Percentiles rank a stretch among this genome's conserved stretches.
These are phyloP conservation scores for Microcebus ravelobensis DNA, from an alignment of 2,113 vertebrate genomes.

Conservation along the genomic window DNA sequence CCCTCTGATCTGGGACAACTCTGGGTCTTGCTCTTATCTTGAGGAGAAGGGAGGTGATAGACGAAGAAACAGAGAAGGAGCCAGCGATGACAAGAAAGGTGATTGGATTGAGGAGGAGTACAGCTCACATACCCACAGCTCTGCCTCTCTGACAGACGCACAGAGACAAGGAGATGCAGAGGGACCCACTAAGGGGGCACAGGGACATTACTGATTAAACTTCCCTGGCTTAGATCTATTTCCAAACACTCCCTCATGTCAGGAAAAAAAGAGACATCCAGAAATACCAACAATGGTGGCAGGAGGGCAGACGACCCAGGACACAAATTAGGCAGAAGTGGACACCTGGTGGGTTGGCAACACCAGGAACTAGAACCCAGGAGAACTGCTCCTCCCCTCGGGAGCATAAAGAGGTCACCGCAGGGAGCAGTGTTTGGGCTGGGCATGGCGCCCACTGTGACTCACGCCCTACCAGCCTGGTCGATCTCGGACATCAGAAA, in stretches of 20 bases:
- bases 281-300: neutral
- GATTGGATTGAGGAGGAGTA: neutral
- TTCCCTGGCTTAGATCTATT: neutral
- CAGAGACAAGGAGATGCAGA: neutral
- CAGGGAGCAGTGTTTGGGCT: conserved; percentile 27
- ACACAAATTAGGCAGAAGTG: neutral
- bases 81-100: neutral
- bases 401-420: conserved; percentile 71
- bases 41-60: neutral
- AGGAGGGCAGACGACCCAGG: neutral
- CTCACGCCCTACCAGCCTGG: conserved; percentile 63
- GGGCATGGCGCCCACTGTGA: conserved; percentile 66
- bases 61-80: neutral
- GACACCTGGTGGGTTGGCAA: neutral
- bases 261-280: conserved; percentile 27
- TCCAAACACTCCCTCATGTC: rapidly evolving
- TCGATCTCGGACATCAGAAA: conserved; percentile 20
- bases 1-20: neutral
- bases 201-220: neutral
- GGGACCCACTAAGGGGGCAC: neutral
- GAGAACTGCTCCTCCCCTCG: neutral
- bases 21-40: neutral
- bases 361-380: neutral
- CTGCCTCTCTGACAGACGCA: neutral
- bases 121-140: neutral